Percentiles rank a stretch among this genome's conserved stretches.
Evolutionary conservation across 2,797 vertebrate species (phyloP).

Genomic region (Chaetophractus vellerosus): DNA sequence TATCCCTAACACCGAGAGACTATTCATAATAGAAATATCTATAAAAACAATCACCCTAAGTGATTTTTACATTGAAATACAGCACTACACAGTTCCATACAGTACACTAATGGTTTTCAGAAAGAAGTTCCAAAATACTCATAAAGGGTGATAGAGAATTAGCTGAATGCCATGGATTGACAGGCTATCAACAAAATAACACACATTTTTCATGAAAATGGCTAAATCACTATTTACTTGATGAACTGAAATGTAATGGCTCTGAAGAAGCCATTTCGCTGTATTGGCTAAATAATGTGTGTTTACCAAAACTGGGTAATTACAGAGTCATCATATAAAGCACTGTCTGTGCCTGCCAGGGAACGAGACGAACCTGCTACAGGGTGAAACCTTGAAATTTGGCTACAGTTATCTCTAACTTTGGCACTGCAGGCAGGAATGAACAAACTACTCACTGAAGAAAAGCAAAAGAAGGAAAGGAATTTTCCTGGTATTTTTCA

Average conservation of each 20-base stretch:
- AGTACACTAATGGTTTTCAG: constrained; percentile 72
- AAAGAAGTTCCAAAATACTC: constrained; percentile 63
- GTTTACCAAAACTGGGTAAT: constrained; percentile 88
- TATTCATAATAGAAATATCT: constrained; percentile 71
- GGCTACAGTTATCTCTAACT: constrained; percentile 79
- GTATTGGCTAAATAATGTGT: constrained; percentile 84
- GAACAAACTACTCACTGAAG: constrained; percentile 69
- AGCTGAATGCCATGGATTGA: constrained; percentile 72
- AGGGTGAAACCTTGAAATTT: constrained; percentile 73
- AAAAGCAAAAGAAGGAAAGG: constrained; percentile 32
- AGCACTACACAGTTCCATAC: constrained; percentile 42
- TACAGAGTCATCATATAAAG: constrained; percentile 86
- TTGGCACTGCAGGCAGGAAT: background rate
- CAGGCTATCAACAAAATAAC: constrained; percentile 74
- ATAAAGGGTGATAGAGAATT: constrained; percentile 69
- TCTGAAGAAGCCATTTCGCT: constrained; percentile 85
- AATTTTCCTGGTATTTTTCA: background rate
- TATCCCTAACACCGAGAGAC: constrained; percentile 52
- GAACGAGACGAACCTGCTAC: constrained; percentile 60
- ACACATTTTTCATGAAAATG: constrained; percentile 80
- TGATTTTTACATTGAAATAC: constrained; percentile 65
- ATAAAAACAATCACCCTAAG: constrained; percentile 72
- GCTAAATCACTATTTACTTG: constrained; percentile 86
- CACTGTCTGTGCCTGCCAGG: constrained; percentile 75
- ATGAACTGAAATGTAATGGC: constrained; percentile 81